Evolutionary conservation across 2,113 vertebrate genomes (phyloP).

Genomic region (Odocoileus hemionus): DNA sequence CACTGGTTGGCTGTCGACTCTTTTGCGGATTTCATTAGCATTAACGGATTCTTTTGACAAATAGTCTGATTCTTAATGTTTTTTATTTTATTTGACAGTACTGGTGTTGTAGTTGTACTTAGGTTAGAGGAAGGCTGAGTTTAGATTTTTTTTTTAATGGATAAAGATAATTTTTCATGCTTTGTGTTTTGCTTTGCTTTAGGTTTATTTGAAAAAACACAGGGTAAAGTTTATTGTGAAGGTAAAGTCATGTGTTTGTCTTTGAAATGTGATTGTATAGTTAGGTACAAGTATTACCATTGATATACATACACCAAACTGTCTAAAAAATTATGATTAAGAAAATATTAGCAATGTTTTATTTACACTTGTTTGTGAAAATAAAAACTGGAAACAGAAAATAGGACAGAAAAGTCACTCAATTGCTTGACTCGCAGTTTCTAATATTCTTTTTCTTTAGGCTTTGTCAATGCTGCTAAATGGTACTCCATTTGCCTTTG

Average conservation of each 20-base stretch:
- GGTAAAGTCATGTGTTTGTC: not conserved
- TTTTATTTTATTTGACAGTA: not conserved
- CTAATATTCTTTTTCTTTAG: slow-evolving; percentile 79
- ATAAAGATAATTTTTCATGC: not conserved
- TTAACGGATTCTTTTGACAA: not conserved
- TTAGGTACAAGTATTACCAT: not conserved
- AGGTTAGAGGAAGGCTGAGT: not conserved
- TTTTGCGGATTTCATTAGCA: not conserved
- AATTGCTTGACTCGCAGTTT: slow-evolving; percentile 68
- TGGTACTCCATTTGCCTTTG: slow-evolving; percentile 99
- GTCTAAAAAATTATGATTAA: not conserved
- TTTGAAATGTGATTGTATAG: slow-evolving; percentile 35
- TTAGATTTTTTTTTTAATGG: not conserved
- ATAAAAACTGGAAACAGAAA: not conserved
- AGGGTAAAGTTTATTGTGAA: slow-evolving; percentile 32
- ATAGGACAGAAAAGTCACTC: not conserved
- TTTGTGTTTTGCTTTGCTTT: slow-evolving; percentile 31
- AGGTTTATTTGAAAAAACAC: slow-evolving; percentile 34
- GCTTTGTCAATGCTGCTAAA: slow-evolving; percentile 99
- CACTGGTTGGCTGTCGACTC: not conserved
- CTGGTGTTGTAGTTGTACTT: not conserved
- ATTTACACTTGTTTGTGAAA: slow-evolving; percentile 31
- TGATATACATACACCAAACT: not conserved
- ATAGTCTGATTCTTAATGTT: not conserved
- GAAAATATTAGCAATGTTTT: slow-evolving; percentile 43